Evolutionary conservation across 2,797 vertebrate species (phyloP).

Genomic region (Lepus townsendii): DNA sequence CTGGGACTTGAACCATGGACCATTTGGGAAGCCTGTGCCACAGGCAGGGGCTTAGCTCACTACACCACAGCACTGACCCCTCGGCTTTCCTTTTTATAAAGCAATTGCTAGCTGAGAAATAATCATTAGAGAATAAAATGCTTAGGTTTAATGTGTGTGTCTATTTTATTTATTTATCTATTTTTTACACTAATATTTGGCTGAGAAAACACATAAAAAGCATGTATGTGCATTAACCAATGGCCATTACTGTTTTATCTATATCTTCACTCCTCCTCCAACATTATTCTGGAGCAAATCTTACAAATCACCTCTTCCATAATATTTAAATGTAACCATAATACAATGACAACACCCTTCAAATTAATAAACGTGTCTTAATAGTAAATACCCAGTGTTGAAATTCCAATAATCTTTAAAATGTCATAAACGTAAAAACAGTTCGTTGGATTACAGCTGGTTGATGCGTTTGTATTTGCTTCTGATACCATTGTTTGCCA

Average conservation of each 20-base stretch:
- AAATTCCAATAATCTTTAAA: constrained; percentile 43
- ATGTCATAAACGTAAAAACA: neutral
- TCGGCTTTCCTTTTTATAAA: constrained; percentile 37
- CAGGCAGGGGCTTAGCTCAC: too few species aligned
- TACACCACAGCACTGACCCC: too few species aligned
- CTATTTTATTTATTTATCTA: neutral
- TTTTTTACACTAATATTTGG: neutral
- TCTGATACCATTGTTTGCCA: constrained; percentile 42
- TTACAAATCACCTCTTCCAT: constrained; percentile 19
- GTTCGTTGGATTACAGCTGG: constrained; percentile 34
- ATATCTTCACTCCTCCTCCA: neutral
- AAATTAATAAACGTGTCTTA: neutral
- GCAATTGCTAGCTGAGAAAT: neutral
- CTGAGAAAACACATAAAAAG: neutral
- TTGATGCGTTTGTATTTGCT: neutral
- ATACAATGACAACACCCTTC: neutral
- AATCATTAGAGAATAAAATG: neutral
- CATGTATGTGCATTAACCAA: neutral
- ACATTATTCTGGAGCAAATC: constrained; percentile 26
- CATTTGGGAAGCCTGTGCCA: too few species aligned
- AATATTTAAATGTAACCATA: constrained; percentile 33
- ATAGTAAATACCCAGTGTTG: neutral
- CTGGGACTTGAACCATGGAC: too few species aligned
- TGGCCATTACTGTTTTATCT: neutral
- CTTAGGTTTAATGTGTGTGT: neutral